Base-by-base conservation (phyloP, 1,140 invertebrate genomes). In the Drosophila nigrodunni region DNA sequence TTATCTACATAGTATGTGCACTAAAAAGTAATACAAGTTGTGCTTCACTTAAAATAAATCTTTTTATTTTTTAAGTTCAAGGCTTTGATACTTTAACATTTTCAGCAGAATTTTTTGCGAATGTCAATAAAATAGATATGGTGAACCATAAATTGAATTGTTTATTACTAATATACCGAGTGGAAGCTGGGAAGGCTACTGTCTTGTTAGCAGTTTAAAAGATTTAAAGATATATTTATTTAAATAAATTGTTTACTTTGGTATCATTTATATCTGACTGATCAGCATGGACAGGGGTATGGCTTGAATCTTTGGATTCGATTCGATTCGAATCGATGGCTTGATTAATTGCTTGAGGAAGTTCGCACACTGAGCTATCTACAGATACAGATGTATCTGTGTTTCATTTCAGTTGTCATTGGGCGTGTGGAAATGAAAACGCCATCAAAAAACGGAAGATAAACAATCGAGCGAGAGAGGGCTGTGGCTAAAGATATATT, bases 301-400 rank as follows among this genome's bases (percentile, higher is more conserved):
- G 7, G 18, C 18, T 58, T 47, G 21, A 8, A 15, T 37, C 18
- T 35, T 35, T 46, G n/a, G n/a, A n/a, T n/a, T n/a, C n/a, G 49
- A 37, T 18, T 59, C 39, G 25, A 25, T 59, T 54, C 57, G 44
- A 41, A 30, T 68, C 18, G 47, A 30, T 30, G 25, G 25, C 25
- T 30, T 75, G 66, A 70, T 75, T 70, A 58, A 75, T 75, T 64
- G 52, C 35, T 73, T 67, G 58, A 77, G 74, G 69, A 77, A 77
- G 74, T 77, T 49, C 21, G n/a, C 35, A 44, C 46, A 57, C 57
- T 65, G 60, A 50, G 58, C 18, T 5, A 30, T 30, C 25, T 30
- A 25, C 4, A 25, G 25, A 15, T 15, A 15, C 15, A 15, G 15
- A 15, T 15, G 30, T 35, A 37, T 52, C 11, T 37, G 15, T 18